Conservation (phyloP, 2,113 vertebrate species). For the Mesoclemmys tuberculata region DNA sequence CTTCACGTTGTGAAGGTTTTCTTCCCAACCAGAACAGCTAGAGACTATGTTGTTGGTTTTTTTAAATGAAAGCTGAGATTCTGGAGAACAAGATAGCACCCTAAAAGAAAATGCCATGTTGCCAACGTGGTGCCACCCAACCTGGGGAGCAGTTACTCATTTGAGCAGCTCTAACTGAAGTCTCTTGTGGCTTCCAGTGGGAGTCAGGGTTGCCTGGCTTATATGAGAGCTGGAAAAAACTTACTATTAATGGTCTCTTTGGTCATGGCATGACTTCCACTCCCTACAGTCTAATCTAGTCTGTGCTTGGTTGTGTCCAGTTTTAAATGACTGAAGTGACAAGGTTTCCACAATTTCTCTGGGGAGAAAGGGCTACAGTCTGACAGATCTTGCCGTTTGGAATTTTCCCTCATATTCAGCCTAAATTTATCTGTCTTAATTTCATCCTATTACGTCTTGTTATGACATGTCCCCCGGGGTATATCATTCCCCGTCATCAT, state of each 20-base stretch:
- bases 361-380: neutral
- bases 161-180: neutral
- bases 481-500: neutral
- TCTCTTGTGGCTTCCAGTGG: neutral
- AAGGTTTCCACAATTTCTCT: neutral
- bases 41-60: neutral
- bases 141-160: neutral
- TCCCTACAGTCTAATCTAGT: neutral
- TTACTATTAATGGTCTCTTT: neutral
- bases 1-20: neutral
- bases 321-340: neutral
- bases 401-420: slow-evolving; percentile 22
- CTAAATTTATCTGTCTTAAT: slow-evolving; percentile 24
- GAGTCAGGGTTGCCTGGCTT: neutral
- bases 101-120: neutral
- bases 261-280: neutral
- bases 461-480: neutral
- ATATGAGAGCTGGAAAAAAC: neutral
- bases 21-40: neutral
- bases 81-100: neutral
- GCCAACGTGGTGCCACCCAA: neutral
- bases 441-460: slow-evolving; percentile 47
- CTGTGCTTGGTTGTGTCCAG: neutral
- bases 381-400: neutral
- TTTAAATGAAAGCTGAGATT: neutral